A percentile compares a stretch with the other conserved stretches of the same genome.
Conservation (phyloP, 2,113 vertebrate species). For the Cynopterus brachyotis region DNA sequence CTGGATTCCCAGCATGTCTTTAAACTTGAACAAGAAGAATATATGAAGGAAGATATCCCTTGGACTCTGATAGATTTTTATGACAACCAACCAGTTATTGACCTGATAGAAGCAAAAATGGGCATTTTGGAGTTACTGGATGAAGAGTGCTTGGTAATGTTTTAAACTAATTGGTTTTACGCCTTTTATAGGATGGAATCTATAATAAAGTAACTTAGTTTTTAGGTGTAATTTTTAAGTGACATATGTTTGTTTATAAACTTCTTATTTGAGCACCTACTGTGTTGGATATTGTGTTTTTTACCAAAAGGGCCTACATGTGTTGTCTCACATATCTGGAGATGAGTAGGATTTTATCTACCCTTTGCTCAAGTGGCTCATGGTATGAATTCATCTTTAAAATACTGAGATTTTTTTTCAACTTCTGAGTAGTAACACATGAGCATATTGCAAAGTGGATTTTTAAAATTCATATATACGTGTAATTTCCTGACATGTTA, state of each 20-base stretch:
- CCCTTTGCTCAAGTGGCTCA: background rate
- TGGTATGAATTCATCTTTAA: background rate
- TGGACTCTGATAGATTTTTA: conserved; percentile 99
- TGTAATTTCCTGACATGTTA: background rate
- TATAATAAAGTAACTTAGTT: background rate
- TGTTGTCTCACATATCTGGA: background rate
- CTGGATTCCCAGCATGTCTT: conserved; percentile 91
- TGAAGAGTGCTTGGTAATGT: conserved; percentile 95
- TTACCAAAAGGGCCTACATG: background rate
- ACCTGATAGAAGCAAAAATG: conserved; percentile 98
- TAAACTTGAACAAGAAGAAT: conserved; percentile 98
- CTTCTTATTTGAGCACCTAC: background rate
- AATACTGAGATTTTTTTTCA: background rate
- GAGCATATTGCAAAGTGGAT: background rate
- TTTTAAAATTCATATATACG: background rate
- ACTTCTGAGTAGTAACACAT: background rate
- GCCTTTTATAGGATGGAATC: background rate
- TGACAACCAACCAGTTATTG: conserved; percentile 97
- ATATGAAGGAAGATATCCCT: conserved; percentile 98
- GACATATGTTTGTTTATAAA: background rate
- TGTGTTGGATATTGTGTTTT: background rate
- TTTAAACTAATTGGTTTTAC: background rate
- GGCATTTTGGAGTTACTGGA: conserved; percentile 96
- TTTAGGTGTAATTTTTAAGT: background rate
- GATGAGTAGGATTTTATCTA: background rate